A percentile compares a stretch with the other conserved stretches of the same genome.
phyloP scores from a whole-genome alignment of 2,888 invertebrate genomes.

The Poecilus cupreus region DNA sequence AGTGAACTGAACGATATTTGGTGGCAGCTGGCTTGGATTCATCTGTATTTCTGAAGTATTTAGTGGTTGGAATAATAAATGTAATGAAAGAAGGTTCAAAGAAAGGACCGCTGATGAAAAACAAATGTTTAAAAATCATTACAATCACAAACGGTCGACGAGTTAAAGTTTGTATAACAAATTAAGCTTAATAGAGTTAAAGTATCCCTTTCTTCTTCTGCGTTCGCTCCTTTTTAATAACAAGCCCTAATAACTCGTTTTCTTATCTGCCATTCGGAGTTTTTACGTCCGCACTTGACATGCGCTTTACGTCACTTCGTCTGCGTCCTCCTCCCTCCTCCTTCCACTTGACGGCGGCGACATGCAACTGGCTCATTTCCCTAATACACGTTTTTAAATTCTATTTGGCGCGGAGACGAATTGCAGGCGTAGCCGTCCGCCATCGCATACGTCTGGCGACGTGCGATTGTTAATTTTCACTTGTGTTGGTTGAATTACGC shows the following conservation, averaged over 20 bases:
- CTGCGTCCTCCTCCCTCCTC: too few species aligned
- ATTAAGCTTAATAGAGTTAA: too few species aligned
- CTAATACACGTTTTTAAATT: slow-evolving; percentile 35
- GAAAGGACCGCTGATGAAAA: too few species aligned
- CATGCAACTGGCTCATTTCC: slow-evolving; percentile 16
- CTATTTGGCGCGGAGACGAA: slow-evolving; percentile 1
- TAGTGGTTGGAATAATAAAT: not conserved
- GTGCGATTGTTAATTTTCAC: slow-evolving; percentile 42
- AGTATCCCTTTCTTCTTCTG: too few species aligned
- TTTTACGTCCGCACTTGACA: not conserved
- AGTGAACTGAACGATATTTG: too few species aligned
- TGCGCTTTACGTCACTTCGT: not conserved
- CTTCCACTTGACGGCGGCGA: too few species aligned
- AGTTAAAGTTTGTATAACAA: too few species aligned
- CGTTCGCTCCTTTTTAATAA: not conserved
- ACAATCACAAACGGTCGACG: too few species aligned
- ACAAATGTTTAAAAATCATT: too few species aligned
- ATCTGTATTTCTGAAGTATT: too few species aligned
- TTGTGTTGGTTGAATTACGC: slow-evolving; percentile 18
- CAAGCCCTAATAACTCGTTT: slow-evolving; percentile 3
- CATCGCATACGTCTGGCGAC: slow-evolving; percentile 19
- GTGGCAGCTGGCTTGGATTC: too few species aligned
- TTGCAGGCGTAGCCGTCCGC: not conserved
- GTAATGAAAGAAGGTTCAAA: too few species aligned
- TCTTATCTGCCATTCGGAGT: not conserved